phyloP scores from a whole-genome alignment of 2,797 vertebrate species.

The Pelobates cultripes region DNA sequence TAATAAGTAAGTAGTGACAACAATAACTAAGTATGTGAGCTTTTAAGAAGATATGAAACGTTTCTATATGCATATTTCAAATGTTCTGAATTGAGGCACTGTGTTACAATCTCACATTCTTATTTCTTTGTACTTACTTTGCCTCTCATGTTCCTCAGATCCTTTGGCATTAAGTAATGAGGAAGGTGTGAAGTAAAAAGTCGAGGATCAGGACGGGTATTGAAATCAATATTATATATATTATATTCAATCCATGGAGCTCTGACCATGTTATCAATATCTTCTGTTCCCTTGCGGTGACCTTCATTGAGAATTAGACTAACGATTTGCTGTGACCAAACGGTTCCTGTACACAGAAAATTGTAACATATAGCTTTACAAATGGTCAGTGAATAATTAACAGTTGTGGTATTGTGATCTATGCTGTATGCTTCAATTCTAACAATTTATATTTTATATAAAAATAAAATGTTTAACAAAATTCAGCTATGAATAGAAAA shows the following conservation, averaged over 20 bases:
- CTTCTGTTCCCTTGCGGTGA: conserved; percentile 54
- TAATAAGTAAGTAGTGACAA: too few relatives aligned
- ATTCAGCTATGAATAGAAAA: too few relatives aligned
- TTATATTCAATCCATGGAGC: conserved; percentile 58
- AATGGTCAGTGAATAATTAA: not conserved
- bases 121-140: conserved; percentile 39
- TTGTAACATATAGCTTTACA: not conserved
- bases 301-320: conserved; percentile 57
- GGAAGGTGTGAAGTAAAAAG: conserved; percentile 55
- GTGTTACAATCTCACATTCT: too few relatives aligned
- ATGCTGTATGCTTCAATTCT: too few relatives aligned
- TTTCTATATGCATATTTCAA: too few relatives aligned
- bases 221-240: fast-evolving
- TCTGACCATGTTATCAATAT: not conserved
- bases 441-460: too few relatives aligned
- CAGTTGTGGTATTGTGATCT: too few relatives aligned
- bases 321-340: conserved; percentile 60
- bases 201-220: conserved; percentile 44
- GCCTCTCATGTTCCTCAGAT: conserved; percentile 46
- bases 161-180: conserved; percentile 59
- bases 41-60: too few relatives aligned
- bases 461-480: too few relatives aligned
- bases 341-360: conserved; percentile 53
- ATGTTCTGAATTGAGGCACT: too few relatives aligned
- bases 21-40: too few relatives aligned